Percentiles rank a stretch among this genome's conserved stretches.
phyloP scores from a whole-genome alignment of 2,113 vertebrate genomes.

The Gymnogyps californianus region DNA sequence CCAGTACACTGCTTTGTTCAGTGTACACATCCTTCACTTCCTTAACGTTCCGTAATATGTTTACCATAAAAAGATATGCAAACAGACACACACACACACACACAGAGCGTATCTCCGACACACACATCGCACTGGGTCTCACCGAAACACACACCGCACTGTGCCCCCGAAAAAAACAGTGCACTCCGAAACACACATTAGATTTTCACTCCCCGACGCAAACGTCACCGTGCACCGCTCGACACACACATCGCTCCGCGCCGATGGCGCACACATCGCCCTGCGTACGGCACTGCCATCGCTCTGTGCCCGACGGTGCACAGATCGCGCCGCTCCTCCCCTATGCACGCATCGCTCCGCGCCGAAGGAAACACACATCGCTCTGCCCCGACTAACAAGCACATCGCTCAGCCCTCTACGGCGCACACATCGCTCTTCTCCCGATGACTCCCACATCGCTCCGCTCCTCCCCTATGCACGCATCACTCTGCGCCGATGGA shows the following conservation, averaged over 20 bases:
- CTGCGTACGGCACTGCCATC: no score
- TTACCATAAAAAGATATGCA: neutral
- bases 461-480: neutral
- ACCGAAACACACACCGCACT: neutral
- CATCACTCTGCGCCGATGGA: neutral
- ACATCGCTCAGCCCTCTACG: no score
- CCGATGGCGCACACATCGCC: neutral
- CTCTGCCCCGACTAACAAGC: neutral
- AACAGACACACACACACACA: no score
- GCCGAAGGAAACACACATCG: no score
- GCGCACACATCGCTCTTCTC: neutral
- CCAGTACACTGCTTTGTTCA: neutral
- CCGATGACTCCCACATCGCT: no score
- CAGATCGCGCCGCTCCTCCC: neutral
- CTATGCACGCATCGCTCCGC: neutral
- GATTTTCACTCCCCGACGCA: fast-evolving
- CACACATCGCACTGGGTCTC: no score
- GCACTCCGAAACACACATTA: neutral
- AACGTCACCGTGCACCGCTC: fast-evolving
- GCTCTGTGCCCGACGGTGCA: no score
- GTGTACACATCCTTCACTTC: neutral
- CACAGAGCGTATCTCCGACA: fast-evolving
- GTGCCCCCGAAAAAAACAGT: fast-evolving
- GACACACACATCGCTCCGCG: fast-evolving
- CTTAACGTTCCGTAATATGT: fast-evolving